phyloP scores from a whole-genome alignment of 1,140 invertebrate species.

The Drosophila watanabei region DNA sequence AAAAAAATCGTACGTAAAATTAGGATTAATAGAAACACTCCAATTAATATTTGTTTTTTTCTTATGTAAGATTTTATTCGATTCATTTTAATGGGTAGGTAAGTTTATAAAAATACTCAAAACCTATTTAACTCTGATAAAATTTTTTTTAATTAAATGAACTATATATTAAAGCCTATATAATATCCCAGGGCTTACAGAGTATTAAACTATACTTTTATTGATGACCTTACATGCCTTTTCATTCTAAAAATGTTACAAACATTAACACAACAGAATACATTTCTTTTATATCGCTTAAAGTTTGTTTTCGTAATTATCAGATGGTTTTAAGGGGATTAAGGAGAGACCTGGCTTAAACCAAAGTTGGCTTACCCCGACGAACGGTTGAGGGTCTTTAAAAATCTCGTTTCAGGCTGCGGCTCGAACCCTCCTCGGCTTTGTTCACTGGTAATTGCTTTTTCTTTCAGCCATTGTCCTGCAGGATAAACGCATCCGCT shows the following conservation, averaged over 20 bases:
- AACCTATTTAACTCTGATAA: too few species aligned
- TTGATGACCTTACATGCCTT: too few species aligned
- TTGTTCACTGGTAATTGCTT: constrained; percentile 54
- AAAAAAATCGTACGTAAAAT: too few species aligned
- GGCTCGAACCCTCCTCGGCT: constrained; percentile 26
- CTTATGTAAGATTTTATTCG: too few species aligned
- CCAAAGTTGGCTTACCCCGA: constrained; percentile 38
- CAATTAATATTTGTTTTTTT: too few species aligned
- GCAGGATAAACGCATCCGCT: constrained; percentile 41
- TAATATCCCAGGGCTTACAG: not conserved
- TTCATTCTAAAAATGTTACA: not conserved
- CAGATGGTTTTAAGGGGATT: constrained; percentile 3
- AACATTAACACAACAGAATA: not conserved
- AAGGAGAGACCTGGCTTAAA: not conserved
- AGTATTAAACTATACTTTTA: not conserved
- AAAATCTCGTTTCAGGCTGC: constrained; percentile 28
- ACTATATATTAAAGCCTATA: not conserved
- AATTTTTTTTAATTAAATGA: too few species aligned
- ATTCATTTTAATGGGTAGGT: too few species aligned
- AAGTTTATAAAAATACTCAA: not conserved
- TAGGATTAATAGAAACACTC: too few species aligned
- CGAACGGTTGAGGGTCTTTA: constrained; percentile 36
- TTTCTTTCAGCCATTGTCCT: constrained; percentile 51
- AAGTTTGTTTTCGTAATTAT: constrained; percentile 10
- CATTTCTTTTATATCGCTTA: not conserved